Evolutionary conservation across 2,888 invertebrate genomes (phyloP).

Genomic region (Mechanitis messenoides): DNA sequence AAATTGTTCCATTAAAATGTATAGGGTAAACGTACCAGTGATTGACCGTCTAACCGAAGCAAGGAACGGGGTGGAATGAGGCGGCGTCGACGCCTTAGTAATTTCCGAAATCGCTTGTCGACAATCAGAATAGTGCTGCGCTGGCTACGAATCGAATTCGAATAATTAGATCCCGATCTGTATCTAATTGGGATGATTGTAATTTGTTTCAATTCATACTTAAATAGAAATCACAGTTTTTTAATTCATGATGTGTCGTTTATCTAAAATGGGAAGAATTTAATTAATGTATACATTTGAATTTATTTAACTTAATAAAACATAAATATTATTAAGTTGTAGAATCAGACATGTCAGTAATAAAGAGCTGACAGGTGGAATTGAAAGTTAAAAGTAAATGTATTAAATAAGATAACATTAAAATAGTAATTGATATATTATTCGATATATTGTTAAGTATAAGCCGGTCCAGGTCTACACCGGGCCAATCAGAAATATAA

Average conservation of each 20-base stretch:
- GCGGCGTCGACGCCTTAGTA: constrained; percentile 65
- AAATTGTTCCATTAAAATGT: constrained; percentile 43
- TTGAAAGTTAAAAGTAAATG: not conserved
- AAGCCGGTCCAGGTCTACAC: constrained; percentile 27
- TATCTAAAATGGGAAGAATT: too few relatives aligned
- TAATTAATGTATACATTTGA: too few relatives aligned
- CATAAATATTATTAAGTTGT: too few relatives aligned
- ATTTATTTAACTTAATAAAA: too few relatives aligned
- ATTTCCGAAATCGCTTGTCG: constrained; percentile 75
- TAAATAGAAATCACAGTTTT: too few relatives aligned
- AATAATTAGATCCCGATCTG: constrained; percentile 71
- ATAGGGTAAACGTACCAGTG: constrained; percentile 47
- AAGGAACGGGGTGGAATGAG: constrained; percentile 47
- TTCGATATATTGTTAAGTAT: constrained; percentile 21
- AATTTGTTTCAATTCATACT: constrained; percentile 34
- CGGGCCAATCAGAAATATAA: constrained; percentile 72
- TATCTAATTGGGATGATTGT: constrained; percentile 61
- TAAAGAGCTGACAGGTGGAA: constrained; percentile 5
- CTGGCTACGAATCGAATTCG: constrained; percentile 53
- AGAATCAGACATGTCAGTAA: too few relatives aligned
- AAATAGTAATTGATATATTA: constrained; percentile 9
- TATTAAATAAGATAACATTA: not conserved
- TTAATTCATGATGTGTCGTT: too few relatives aligned
- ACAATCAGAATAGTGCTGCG: constrained; percentile 69
- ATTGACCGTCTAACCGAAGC: constrained; percentile 55